Evolutionary conservation across 1,140 invertebrate genomes (phyloP).

Genomic region (Drosophila baimaii): DNA sequence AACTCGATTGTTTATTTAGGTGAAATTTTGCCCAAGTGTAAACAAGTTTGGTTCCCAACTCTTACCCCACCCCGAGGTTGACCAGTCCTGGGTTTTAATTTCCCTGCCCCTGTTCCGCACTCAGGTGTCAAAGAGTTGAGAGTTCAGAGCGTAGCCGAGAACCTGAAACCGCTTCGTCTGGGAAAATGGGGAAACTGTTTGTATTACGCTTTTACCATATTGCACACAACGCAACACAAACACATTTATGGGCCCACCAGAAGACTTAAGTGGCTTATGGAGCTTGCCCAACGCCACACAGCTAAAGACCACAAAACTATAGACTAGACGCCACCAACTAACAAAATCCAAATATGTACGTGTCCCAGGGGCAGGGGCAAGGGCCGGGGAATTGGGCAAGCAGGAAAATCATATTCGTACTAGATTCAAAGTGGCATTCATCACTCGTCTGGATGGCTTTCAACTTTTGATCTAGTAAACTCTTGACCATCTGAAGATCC

Average conservation of each 20-base stretch:
- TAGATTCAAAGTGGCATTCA: constrained; percentile 44
- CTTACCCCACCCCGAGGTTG: constrained; percentile 12
- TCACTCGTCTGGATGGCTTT: constrained; percentile 44
- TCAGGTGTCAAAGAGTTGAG: constrained; percentile 44
- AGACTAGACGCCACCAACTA: constrained; percentile 39
- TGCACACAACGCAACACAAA: constrained; percentile 20
- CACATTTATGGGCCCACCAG: constrained; percentile 28
- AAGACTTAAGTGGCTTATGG: constrained; percentile 55
- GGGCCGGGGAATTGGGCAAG: constrained; percentile 27
- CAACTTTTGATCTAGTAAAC: constrained; percentile 56
- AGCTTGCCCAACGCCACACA: constrained; percentile 33
- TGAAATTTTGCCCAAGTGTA: constrained; percentile 8
- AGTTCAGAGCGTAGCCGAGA: constrained; percentile 53
- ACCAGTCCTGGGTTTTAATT: constrained; percentile 27
- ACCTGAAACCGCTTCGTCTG: constrained; percentile 36
- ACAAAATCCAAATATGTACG: constrained; percentile 23
- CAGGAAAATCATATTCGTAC: constrained; percentile 11
- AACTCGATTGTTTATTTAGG: not conserved
- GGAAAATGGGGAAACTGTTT: constrained; percentile 44
- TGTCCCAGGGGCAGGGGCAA: not conserved
- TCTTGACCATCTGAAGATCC: constrained; percentile 51
- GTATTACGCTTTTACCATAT: constrained; percentile 34
- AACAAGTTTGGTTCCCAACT: constrained; percentile 13
- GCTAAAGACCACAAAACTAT: constrained; percentile 10
- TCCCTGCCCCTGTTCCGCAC: constrained; percentile 15